Base-by-base conservation (phyloP, 2,797 vertebrate genomes). In the Enteromius anoplus region DNA sequence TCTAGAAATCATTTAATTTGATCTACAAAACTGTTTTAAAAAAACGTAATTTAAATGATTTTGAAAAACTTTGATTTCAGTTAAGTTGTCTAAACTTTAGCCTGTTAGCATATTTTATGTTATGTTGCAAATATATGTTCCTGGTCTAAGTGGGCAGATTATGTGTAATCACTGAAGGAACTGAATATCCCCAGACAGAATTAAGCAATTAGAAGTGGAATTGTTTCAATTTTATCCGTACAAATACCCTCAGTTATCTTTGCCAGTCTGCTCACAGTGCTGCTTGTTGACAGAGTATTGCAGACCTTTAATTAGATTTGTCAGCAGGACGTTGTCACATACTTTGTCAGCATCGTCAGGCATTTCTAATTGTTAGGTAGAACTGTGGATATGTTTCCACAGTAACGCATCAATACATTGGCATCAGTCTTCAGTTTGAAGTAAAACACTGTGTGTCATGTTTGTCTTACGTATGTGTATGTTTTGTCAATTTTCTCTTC, bases 231-330 rank as follows among this genome's bases (percentile, higher is more conserved):
- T 88, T 80, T 82, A 45, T 80, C 81, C 68, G 70, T 79, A 86
- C 85, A 86, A 81, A 82, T 55, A 76, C 62, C 23, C 42, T 64
- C 64, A 83, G 83, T 88, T 75, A 85, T 73, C 49, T 45, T n/a
- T 11, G 45, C n/a, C 37, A 66, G 68, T 62, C 73, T 60, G 37
- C 49, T 86, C 82, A 82, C 77, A 81, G 80, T 73, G 72, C 4
- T 26, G 79, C 64, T 85, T 85, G 84, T 86, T 88, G 47, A 77
- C 84, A 21, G 68, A 42, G 71, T 68, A 69, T 23, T 68, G 78
- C 85, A 80, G 77, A 72, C 65, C 58, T 84, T 82, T 81, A 88
- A 89, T 89, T 84, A 58, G 34, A 89, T 89, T 89, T 87, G 87
- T 79, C 76, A 75, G 82, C 75, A 71, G 78, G 55, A 84, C n/a